Percentiles rank a stretch among this genome's conserved stretches.
phyloP scores from a whole-genome alignment of 2,113 vertebrate species.

The Psettodes erumei region DNA sequence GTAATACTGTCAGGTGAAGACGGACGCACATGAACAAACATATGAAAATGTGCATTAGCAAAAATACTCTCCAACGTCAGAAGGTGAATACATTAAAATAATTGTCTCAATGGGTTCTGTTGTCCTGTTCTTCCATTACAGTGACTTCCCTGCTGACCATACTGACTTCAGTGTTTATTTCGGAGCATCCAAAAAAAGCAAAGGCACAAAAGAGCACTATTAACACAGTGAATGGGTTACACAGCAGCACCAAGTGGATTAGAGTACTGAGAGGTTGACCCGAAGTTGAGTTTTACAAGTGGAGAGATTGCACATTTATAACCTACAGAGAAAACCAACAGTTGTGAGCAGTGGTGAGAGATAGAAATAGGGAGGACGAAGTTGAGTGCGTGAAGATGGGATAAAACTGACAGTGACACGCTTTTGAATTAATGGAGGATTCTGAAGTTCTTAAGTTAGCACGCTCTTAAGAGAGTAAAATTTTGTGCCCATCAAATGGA shows the following conservation, averaged over 20 bases:
- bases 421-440: slow-evolving; percentile 15
- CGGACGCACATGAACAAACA: slow-evolving; percentile 42
- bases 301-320: slow-evolving; percentile 27
- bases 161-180: slow-evolving; percentile 43
- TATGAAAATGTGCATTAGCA: slow-evolving; percentile 39
- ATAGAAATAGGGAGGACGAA: slow-evolving; percentile 28
- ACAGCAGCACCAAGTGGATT: slow-evolving; percentile 13
- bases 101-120: slow-evolving; percentile 49
- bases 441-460: neutral
- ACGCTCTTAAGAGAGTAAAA: neutral
- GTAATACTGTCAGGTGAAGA: slow-evolving; percentile 49
- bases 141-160: slow-evolving; percentile 35
- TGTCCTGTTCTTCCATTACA: slow-evolving; percentile 40
- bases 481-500: neutral
- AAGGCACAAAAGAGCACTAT: slow-evolving; percentile 45
- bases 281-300: slow-evolving; percentile 10
- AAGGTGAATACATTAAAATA: slow-evolving; percentile 59
- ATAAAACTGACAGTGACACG: slow-evolving; percentile 21
- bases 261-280: slow-evolving; percentile 28
- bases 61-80: slow-evolving; percentile 54
- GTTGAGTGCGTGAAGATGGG: slow-evolving; percentile 20
- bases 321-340: slow-evolving; percentile 25
- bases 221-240: slow-evolving; percentile 31
- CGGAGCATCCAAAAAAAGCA: slow-evolving; percentile 28
- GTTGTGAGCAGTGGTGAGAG: slow-evolving; percentile 6